Percentiles rank a stretch among this genome's conserved stretches.
Conservation (phyloP, 92 coral and sea anemone species). For the Porites lobata region DNA sequence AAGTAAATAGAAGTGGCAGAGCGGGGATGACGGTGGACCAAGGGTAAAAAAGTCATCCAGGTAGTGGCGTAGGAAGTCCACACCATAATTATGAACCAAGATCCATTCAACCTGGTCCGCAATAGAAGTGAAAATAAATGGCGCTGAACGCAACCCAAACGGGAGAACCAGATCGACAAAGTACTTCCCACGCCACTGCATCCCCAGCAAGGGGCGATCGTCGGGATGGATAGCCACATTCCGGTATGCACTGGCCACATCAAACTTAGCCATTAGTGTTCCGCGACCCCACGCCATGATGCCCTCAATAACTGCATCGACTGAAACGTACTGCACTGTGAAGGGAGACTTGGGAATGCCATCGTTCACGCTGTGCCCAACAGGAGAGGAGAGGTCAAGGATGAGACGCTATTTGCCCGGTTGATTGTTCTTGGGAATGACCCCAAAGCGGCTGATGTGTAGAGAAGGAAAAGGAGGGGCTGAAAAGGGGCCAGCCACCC, state of each 20-base stretch:
- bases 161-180: too few species aligned
- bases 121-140: too few species aligned
- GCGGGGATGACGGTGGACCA: too few species aligned
- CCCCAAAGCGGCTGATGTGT: background rate
- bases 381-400: slow-evolving; percentile 48
- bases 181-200: too few species aligned
- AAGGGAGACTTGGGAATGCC: slow-evolving; percentile 11
- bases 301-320: too few species aligned
- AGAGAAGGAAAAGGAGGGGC: background rate
- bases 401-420: slow-evolving; percentile 49
- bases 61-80: background rate
- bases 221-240: too few species aligned
- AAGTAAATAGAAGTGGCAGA: too few species aligned
- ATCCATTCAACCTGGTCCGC: too few species aligned
- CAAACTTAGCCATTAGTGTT: background rate
- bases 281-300: background rate
- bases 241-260: background rate
- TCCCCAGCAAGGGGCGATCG: too few species aligned
- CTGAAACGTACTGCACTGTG: too few species aligned
- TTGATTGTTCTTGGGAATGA: slow-evolving; percentile 11
- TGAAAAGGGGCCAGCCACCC: slow-evolving; percentile 33
- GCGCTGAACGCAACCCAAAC: too few species aligned
- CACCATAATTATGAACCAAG: background rate
- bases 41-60: too few species aligned
- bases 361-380: slow-evolving; percentile 42